A percentile compares a stretch with the other conserved stretches of the same genome.
These are phyloP conservation scores for Mimumesa dahlbomi DNA, from an alignment of 2,888 invertebrate species.

Conservation along the genomic window DNA sequence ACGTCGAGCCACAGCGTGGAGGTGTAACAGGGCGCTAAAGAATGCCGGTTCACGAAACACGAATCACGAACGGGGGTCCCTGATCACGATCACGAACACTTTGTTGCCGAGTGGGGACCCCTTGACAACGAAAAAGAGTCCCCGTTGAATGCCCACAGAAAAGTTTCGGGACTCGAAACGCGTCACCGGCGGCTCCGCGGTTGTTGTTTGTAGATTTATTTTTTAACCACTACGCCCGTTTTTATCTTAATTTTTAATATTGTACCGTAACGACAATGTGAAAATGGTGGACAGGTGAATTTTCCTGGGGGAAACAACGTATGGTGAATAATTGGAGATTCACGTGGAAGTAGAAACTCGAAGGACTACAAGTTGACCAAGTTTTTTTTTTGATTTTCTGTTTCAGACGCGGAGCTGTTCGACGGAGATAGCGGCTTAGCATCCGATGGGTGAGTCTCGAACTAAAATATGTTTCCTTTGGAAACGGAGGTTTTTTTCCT, in stretches of 20 bases:
- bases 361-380: too few species aligned
- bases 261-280: too few species aligned
- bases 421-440: constrained; percentile 66
- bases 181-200: background rate
- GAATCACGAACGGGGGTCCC: constrained; percentile 33
- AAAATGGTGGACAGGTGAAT: too few species aligned
- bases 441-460: constrained; percentile 72
- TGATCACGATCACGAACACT: constrained; percentile 47
- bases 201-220: background rate
- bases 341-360: too few species aligned
- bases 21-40: too few species aligned
- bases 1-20: too few species aligned
- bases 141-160: constrained; percentile 38
- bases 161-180: constrained; percentile 8
- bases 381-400: constrained; percentile 24
- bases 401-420: constrained; percentile 73
- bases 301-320: too few species aligned
- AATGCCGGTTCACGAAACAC: constrained; percentile 43
- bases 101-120: constrained; percentile 46
- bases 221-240: too few species aligned
- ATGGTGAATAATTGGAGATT: too few species aligned
- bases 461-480: constrained; percentile 5
- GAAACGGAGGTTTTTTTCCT: too few species aligned
- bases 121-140: constrained; percentile 30
- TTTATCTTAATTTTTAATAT: too few species aligned